phyloP scores from a whole-genome alignment of 1,140 invertebrate species.

The Bombyx mori region ASM3026992v2 NC_085109.1:9136001-9136500 shows the following conservation, averaged over 20 bases:
- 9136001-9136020: too few relatives aligned
- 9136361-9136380: neutral
- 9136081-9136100: neutral
- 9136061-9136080: slow-evolving; percentile 24
- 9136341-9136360: slow-evolving; percentile 39
- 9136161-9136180: slow-evolving; percentile 55
- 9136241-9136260: slow-evolving; percentile 57
- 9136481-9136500: neutral
- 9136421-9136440: too few relatives aligned
- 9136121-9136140: slow-evolving; percentile 54
- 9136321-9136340: slow-evolving; percentile 69
- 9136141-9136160: slow-evolving; percentile 64
- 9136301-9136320: slow-evolving; percentile 65
- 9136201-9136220: slow-evolving; percentile 67
- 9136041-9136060: slow-evolving; percentile 34
- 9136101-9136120: too few relatives aligned
- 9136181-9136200: slow-evolving; percentile 70
- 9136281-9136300: slow-evolving; percentile 64
- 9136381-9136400: too few relatives aligned
- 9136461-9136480: neutral
- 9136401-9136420: too few relatives aligned
- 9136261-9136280: slow-evolving; percentile 68
- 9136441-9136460: slow-evolving; percentile 5
- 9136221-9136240: slow-evolving; percentile 67
- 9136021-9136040: slow-evolving; percentile 3